Base-by-base conservation (phyloP, 1,140 invertebrate species). In the Daktulosphaira vitifoliae region DNA sequence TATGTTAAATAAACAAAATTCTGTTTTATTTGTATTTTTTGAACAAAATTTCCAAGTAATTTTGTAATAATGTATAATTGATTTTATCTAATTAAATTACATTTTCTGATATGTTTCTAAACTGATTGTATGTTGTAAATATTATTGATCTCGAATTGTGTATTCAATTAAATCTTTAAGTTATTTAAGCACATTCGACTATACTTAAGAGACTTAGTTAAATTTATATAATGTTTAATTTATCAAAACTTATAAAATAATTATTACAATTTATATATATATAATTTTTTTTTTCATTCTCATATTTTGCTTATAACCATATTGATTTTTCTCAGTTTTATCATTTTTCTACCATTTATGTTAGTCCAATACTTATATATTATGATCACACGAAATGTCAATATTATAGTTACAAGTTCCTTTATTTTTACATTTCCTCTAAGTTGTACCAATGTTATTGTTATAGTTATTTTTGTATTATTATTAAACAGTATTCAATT, bases 351-450 rank as follows among this genome's bases (percentile, higher is more conserved):
- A 62, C 29, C 9, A 26, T 46, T 33, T 62, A 46, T 48, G 26
- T 62, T 62, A 62, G 56, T 44, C 46, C 44, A 38, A 23, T 62
- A 62, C 16, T 20, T 33, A 44, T 44, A n/a, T 62, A 16, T 62
- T 46, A 46, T 46, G 56, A 62, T 15, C 25, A 56, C 38, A 22
- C 44, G 18, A 62, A 15, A 46, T 46, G 56, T 62, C 56, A 62
- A 62, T 62, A 42, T 42, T 62, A 62, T 23, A 62, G 56, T 62
- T 62, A 62, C 18, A 29, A 62, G 56, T 62, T 62, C 56, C 56
- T 62, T 62, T 62, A 29, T 48, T 59, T 46, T 26, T 46, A 39
- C 25, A 15, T 42, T 42, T 42, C 13, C 16, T 59, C 29, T 46
- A 16, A 29, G 5, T 7, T 44, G 4, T 38, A 25, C 25, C n/a